Percentiles rank a stretch among this genome's conserved stretches.
phyloP scores from a whole-genome alignment of 2,113 vertebrate genomes.

The Strigops habroptila region DNA sequence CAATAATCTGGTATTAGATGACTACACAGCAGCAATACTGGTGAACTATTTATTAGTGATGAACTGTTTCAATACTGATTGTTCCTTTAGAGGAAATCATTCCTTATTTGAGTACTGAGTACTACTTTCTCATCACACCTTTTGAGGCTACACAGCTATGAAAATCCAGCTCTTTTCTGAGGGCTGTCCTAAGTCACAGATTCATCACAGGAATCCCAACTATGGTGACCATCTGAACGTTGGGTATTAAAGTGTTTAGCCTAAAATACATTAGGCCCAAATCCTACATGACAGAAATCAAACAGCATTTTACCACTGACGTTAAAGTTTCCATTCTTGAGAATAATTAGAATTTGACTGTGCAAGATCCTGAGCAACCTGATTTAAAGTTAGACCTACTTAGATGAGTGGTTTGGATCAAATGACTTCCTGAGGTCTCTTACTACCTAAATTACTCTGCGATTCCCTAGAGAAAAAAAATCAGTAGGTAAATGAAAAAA shows the following conservation, averaged over 20 bases:
- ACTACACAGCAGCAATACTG: neutral
- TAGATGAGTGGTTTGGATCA: neutral
- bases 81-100: neutral
- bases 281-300: neutral
- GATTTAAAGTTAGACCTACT: neutral
- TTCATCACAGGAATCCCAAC: neutral
- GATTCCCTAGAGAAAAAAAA: neutral
- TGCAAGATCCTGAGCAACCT: neutral
- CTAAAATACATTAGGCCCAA: neutral
- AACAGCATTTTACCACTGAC: neutral
- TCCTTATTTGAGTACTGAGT: neutral
- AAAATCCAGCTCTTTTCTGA: neutral
- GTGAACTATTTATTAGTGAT: neutral
- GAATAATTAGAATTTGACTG: neutral
- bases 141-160: neutral
- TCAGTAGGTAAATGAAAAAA: neutral
- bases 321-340: neutral
- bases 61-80: neutral
- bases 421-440: neutral
- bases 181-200: neutral
- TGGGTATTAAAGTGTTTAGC: neutral
- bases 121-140: neutral
- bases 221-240: neutral
- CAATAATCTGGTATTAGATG: neutral
- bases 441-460: neutral